phyloP scores from a whole-genome alignment of 2,113 vertebrate species.

The Scortum barcoo region DNA sequence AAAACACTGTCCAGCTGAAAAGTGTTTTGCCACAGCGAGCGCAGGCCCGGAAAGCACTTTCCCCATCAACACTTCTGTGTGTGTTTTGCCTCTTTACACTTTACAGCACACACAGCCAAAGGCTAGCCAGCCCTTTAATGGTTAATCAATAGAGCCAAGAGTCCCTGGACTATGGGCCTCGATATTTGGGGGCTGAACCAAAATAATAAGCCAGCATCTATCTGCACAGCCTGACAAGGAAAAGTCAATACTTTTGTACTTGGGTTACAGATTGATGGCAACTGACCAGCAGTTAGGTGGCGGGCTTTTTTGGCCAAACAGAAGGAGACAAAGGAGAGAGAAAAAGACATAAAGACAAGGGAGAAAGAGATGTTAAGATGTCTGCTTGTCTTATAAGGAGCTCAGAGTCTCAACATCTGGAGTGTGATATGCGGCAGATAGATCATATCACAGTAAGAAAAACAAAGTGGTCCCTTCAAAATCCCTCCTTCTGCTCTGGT shows the following conservation, averaged over 20 bases:
- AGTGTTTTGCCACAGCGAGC: slow-evolving; percentile 62
- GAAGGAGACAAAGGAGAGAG: slow-evolving; percentile 38
- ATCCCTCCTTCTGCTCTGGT: slow-evolving; percentile 37
- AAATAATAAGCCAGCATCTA: slow-evolving; percentile 72
- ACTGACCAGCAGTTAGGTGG: slow-evolving; percentile 48
- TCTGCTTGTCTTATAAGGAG: slow-evolving; percentile 63
- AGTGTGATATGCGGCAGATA: slow-evolving; percentile 62
- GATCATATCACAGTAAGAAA: slow-evolving; percentile 62
- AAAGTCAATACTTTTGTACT: slow-evolving; percentile 73
- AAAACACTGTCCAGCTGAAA: slow-evolving; percentile 51
- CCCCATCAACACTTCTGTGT: slow-evolving; percentile 57
- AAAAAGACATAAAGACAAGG: slow-evolving; percentile 31
- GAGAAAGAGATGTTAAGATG: slow-evolving; percentile 46
- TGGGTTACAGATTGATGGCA: slow-evolving; percentile 71
- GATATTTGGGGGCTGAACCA: slow-evolving; percentile 69
- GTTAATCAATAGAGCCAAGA: slow-evolving; percentile 79
- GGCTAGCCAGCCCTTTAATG: slow-evolving; percentile 74
- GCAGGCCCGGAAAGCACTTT: slow-evolving; percentile 63
- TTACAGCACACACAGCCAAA: slow-evolving; percentile 62
- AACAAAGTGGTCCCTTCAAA: slow-evolving; percentile 41
- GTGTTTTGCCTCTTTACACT: slow-evolving; percentile 59
- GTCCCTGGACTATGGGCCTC: slow-evolving; percentile 59
- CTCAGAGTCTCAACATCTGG: slow-evolving; percentile 56
- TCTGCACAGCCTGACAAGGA: slow-evolving; percentile 69
- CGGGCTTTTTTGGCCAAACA: slow-evolving; percentile 47